phyloP scores from a whole-genome alignment of 1,140 invertebrate genomes.

The Drosophila murphyi region DNA sequence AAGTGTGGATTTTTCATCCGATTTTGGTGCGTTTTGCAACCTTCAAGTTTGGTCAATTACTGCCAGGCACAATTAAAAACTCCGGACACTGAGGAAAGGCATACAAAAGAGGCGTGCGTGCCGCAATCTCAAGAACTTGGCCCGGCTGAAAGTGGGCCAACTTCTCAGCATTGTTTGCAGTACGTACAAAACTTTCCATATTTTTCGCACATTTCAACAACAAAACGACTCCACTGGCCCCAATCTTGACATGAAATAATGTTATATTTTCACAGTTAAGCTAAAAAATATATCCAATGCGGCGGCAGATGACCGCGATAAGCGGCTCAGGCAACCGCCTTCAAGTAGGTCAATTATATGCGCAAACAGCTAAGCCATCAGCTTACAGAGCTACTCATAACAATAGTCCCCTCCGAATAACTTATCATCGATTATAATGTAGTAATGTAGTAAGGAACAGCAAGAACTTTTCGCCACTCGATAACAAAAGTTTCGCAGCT shows the following conservation, averaged over 20 bases:
- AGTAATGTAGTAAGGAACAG: constrained; percentile 31
- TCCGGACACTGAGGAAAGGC: neutral
- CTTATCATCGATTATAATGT: constrained; percentile 54
- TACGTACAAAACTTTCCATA: constrained; percentile 49
- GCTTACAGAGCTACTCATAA: constrained; percentile 24
- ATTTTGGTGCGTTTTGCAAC: constrained; percentile 43
- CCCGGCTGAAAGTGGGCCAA: constrained; percentile 63
- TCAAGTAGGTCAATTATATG: constrained; percentile 80
- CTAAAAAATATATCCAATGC: constrained; percentile 43
- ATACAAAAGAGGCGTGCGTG: constrained; percentile 52
- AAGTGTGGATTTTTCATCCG: constrained; percentile 5
- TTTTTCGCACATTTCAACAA: constrained; percentile 53
- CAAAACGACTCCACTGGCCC: constrained; percentile 67
- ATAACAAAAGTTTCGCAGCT: constrained; percentile 50
- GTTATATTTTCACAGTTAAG: constrained; percentile 74
- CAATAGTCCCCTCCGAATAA: constrained; percentile 15
- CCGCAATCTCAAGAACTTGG: constrained; percentile 49
- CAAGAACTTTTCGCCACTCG: constrained; percentile 29
- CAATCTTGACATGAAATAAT: constrained; percentile 73
- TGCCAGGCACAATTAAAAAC: constrained; percentile 48
- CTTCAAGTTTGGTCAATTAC: constrained; percentile 58
- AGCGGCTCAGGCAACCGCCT: constrained; percentile 14
- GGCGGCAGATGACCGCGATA: constrained; percentile 49
- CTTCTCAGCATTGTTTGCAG: constrained; percentile 68
- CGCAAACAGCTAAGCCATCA: constrained; percentile 44